Evolutionary conservation across 2,888 invertebrate genomes (phyloP), one percentile per base, ranked within the genome.

Genomic region (Agrenia bidenticulata): DNA sequence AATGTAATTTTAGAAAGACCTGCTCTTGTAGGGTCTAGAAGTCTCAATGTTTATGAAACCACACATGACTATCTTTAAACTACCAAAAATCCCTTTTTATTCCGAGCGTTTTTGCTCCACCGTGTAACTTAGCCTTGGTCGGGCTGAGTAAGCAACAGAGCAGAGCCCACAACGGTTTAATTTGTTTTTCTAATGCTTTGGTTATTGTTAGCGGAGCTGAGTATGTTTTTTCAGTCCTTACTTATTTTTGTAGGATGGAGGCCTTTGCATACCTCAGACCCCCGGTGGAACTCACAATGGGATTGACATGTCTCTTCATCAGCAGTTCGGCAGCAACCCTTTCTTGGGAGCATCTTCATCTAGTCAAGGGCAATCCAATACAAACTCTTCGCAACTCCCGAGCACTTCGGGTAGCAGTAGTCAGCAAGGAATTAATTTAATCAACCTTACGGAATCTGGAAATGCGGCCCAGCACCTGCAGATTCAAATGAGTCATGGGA

Each of bases 271-370:
- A n/a, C 69, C 69, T n/a, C 67, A 67, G 32, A 50, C 64, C 26
- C 51, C 45, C n/a, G 45, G 45, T 17, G 45, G 45, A 45, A 9
- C 45, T 45, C 45, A 45, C 45, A 45, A 45, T 19, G 75, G 75
- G 15, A 53, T 76, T 39, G 75, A 76, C 64, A 74, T 74, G 73
- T 63, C 69, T 27, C 64, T 75, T 17, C 53, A 37, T 45, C 62
- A 56, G 13, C 67, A 70, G 27, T 68, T 68, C 49, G 56, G 49
- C 39, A 15, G 9, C 15, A 54, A 69, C 63, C 53, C 64, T 55
- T 49, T 64, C 56, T 58, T 39, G 65, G 32, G 62, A 57, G 23
- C 67, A 37, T 49, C 54, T 39, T 64, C 67, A 11, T 56, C 54
- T 11, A 45, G 45, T 45, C 45, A 45, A 45, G 45, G 45, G 15